phyloP scores from a whole-genome alignment of 2,888 invertebrate genomes.

The Sphaeridia pumilis region DNA sequence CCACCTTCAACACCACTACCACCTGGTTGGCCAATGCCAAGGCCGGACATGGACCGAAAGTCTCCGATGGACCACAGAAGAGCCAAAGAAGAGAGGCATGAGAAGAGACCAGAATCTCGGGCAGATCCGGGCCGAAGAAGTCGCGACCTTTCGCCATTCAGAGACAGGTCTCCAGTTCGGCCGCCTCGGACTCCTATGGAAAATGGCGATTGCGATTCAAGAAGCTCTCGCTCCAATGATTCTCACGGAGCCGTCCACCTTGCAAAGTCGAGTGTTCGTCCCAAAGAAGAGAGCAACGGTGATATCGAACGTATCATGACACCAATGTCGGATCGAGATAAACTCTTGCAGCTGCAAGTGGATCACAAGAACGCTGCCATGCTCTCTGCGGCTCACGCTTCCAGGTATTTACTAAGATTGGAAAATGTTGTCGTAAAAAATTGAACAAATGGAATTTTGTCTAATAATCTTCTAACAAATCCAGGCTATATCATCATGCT shows the following conservation, averaged over 20 bases:
- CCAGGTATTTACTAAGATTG: conserved; percentile 24
- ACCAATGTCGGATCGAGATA: conserved; percentile 23
- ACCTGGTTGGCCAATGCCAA: conserved; percentile 26
- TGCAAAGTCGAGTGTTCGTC: conserved; percentile 22
- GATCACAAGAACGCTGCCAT: conserved; percentile 24
- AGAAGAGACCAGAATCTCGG: conserved; percentile 19
- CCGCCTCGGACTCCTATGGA: conserved; percentile 28
- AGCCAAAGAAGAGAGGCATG: conserved; percentile 24
- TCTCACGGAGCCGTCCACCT: conserved; percentile 31
- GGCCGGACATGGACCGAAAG: conserved; percentile 28
- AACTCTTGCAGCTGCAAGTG: conserved; percentile 16
- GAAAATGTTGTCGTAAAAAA: no score
- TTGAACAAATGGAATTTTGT: no score
- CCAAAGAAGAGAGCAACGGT: conserved; percentile 31
- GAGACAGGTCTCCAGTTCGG: conserved; percentile 35
- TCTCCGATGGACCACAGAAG: conserved; percentile 27
- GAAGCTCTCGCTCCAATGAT: conserved; percentile 33
- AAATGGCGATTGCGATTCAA: conserved; percentile 33
- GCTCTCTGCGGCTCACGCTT: conserved; percentile 20
- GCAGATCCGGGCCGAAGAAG: conserved; percentile 15
- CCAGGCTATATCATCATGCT: conserved; percentile 28
- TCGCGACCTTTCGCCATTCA: conserved; percentile 30
- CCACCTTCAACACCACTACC: no score
- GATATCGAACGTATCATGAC: conserved; percentile 26
- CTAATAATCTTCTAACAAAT: no score